Conservation (phyloP, 1,140 invertebrate species). For the Gonioctena quinquepunctata region DNA sequence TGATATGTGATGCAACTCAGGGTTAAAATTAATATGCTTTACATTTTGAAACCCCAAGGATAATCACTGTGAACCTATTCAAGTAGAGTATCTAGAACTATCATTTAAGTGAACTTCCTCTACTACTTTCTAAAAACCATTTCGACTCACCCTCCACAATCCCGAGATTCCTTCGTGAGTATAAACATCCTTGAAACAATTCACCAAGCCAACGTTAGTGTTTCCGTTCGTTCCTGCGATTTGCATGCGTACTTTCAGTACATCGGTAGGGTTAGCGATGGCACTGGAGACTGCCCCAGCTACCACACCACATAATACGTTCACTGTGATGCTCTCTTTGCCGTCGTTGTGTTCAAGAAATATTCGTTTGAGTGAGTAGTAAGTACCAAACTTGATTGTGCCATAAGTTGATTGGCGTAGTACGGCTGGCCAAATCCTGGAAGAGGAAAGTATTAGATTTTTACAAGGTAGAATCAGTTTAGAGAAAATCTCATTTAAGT, state of each 20-base stretch:
- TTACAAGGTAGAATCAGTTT: too few species aligned
- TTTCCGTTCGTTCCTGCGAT: constrained; percentile 61
- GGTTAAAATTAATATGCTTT: too few species aligned
- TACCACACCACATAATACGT: constrained; percentile 83
- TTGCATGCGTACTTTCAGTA: constrained; percentile 97
- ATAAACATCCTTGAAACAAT: constrained; percentile 81
- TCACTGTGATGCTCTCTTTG: constrained; percentile 75
- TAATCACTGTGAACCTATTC: too few species aligned
- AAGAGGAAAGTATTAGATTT: too few species aligned
- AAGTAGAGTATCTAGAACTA: too few species aligned
- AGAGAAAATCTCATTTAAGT: too few species aligned
- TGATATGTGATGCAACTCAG: too few species aligned
- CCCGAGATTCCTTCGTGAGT: constrained; percentile 79
- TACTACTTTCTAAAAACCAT: not conserved
- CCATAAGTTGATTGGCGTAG: constrained; percentile 93
- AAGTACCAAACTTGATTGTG: constrained; percentile 95
- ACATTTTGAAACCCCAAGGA: too few species aligned
- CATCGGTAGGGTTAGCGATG: constrained; percentile 97
- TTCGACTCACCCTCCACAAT: constrained; percentile 74
- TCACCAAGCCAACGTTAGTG: constrained; percentile 62
- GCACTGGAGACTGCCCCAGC: constrained; percentile 88
- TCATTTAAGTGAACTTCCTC: too few species aligned
- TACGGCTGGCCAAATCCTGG: constrained; percentile 88
- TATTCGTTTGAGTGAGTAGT: constrained; percentile 85
- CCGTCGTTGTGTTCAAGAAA: constrained; percentile 65